phyloP scores from a whole-genome alignment of 2,888 invertebrate species.

The Dasysyrphus tricinctus region DNA sequence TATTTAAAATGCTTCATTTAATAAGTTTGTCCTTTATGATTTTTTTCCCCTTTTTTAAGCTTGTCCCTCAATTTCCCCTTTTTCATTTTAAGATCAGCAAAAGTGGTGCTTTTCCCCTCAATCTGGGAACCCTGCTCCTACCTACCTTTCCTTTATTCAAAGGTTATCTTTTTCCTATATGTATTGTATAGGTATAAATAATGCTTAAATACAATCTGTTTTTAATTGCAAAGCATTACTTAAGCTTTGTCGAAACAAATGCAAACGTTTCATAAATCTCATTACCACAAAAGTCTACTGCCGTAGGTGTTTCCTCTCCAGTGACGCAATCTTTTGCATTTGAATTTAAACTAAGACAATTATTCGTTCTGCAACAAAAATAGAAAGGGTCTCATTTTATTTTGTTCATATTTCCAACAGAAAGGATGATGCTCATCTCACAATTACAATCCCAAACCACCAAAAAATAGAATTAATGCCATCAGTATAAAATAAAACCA shows the following conservation, averaged over 20 bases:
- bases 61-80: too few relatives aligned
- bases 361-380: constrained; percentile 19
- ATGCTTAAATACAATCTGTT: constrained; percentile 6
- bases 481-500: constrained; percentile 12
- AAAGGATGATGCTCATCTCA: constrained; percentile 29
- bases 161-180: not conserved
- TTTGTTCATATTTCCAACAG: constrained; percentile 29
- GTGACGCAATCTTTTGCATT: constrained; percentile 23
- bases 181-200: not conserved
- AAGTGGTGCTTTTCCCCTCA: too few relatives aligned
- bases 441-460: constrained; percentile 48
- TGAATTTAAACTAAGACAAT: constrained; percentile 53
- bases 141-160: not conserved
- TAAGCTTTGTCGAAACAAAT: constrained; percentile 30
- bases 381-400: constrained; percentile 37
- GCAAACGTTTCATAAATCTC: constrained; percentile 38
- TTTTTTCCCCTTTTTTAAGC: too few relatives aligned
- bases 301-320: constrained; percentile 28
- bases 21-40: too few relatives aligned
- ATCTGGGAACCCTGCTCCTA: too few relatives aligned
- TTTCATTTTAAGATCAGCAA: too few relatives aligned
- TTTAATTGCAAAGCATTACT: constrained; percentile 33
- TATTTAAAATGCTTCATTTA: too few relatives aligned
- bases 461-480: not conserved
- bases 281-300: constrained; percentile 16